A percentile compares a stretch with the other conserved stretches of the same genome.
These are phyloP conservation scores for Lasiurus borealis DNA, from an alignment of 2,113 vertebrate species.

Conservation along the genomic window DNA sequence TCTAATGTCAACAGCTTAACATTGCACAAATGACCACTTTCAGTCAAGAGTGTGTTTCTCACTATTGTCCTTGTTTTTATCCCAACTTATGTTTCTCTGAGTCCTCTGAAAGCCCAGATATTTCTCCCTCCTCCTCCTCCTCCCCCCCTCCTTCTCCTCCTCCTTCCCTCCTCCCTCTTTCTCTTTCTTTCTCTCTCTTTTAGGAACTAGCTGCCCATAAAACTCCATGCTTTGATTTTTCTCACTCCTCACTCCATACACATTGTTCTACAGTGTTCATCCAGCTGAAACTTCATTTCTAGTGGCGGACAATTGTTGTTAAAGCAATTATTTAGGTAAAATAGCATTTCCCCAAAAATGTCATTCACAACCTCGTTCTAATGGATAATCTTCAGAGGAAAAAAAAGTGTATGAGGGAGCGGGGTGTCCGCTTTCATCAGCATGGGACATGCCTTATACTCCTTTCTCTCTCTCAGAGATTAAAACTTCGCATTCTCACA, in stretches of 20 bases:
- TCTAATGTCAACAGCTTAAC: background rate
- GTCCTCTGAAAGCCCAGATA: background rate
- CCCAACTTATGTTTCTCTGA: background rate
- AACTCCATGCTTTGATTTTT: background rate
- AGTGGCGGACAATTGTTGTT: background rate
- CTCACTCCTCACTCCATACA: background rate
- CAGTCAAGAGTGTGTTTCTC: background rate
- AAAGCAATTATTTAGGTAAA: conserved; percentile 22
- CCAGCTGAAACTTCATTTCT: background rate
- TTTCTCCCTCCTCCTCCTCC: background rate
- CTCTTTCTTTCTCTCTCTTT: too few relatives aligned
- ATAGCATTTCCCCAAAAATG: background rate
- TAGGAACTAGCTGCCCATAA: background rate
- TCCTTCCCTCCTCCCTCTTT: too few relatives aligned
- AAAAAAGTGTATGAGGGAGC: fast-evolving
- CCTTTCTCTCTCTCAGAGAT: background rate
- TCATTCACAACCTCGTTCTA: background rate
- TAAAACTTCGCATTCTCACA: background rate
- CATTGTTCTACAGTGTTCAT: background rate
- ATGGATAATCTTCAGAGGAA: background rate
- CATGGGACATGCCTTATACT: background rate
- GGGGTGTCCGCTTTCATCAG: background rate
- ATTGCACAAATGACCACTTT: background rate
- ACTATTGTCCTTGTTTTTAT: background rate
- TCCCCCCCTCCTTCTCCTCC: background rate